Conservation (phyloP, 1,140 invertebrate genomes). For the Lethrus apterus region DNA sequence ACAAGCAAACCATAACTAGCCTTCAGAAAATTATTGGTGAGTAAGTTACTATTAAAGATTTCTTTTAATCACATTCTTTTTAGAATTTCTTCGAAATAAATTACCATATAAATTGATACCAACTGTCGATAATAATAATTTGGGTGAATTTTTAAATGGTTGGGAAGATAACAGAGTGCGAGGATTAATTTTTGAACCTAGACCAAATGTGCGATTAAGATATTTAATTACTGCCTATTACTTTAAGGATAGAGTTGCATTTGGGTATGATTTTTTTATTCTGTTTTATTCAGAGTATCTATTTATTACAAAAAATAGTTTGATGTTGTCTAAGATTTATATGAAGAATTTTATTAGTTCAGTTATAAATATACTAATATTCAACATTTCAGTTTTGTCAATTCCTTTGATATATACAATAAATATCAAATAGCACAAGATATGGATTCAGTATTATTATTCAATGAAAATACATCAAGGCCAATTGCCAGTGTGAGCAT, state of each 20-base stretch:
- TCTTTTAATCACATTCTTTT: slow-evolving; percentile 26
- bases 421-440: slow-evolving; percentile 68
- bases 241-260: slow-evolving; percentile 76
- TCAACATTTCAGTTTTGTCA: slow-evolving; percentile 56
- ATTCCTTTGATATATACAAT: slow-evolving; percentile 53
- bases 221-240: slow-evolving; percentile 86
- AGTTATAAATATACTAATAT: slow-evolving; percentile 1
- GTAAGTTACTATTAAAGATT: not conserved
- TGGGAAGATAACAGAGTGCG: slow-evolving; percentile 89
- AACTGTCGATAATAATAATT: slow-evolving; percentile 62
- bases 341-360: not conserved
- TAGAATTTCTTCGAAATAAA: slow-evolving; percentile 78
- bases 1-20: slow-evolving; percentile 68
- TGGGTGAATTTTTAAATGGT: slow-evolving; percentile 73
- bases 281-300: not conserved
- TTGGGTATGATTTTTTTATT: slow-evolving; percentile 54
- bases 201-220: slow-evolving; percentile 65
- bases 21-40: slow-evolving; percentile 70
- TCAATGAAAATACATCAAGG: slow-evolving; percentile 78
- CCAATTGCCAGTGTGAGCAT: slow-evolving; percentile 84
- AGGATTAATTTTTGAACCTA: slow-evolving; percentile 79
- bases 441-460: slow-evolving; percentile 79
- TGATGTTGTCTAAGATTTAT: not conserved
- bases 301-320: slow-evolving; percentile 1
- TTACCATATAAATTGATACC: slow-evolving; percentile 73